Conservation (phyloP, 2,888 invertebrate species). For the Lottia gigantea region DNA sequence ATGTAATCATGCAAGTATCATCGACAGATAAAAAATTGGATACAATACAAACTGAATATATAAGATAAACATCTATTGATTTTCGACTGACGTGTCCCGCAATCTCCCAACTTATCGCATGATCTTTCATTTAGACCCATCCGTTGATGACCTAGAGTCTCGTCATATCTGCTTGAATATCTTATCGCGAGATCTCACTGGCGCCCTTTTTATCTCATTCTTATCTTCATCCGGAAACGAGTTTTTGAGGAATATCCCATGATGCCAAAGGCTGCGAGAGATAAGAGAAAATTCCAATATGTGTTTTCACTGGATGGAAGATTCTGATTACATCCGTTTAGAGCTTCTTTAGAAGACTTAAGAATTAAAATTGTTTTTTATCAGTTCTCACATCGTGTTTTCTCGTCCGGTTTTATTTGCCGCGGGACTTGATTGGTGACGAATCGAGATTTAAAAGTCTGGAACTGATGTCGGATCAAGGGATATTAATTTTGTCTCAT, state of each 20-base stretch:
- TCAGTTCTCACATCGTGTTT: no score
- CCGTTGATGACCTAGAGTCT: conserved; percentile 6
- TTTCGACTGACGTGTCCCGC: conserved; percentile 6
- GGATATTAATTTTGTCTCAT: no score
- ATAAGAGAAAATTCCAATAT: conserved; percentile 3
- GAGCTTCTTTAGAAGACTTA: not conserved
- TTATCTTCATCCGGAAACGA: conserved; percentile 7
- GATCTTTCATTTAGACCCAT: conserved; percentile 9
- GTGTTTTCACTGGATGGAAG: not conserved
- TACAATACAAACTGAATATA: conserved; percentile 10
- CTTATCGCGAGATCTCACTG: conserved; percentile 1
- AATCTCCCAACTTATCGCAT: not conserved
- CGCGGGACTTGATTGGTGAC: not conserved
- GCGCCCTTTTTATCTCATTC: conserved; percentile 1
- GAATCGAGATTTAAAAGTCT: not conserved
- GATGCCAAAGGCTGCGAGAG: not conserved
- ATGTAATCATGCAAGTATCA: no score
- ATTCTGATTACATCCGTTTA: not conserved
- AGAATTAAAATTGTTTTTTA: not conserved
- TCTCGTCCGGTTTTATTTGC: not conserved
- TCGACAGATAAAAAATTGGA: no score
- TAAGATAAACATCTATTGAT: conserved; percentile 5
- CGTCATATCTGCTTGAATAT: not conserved
- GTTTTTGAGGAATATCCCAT: conserved; percentile 7
- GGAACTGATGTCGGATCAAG: not conserved